A percentile compares a stretch with the other conserved stretches of the same genome.
Evolutionary conservation across 2,797 vertebrate species (phyloP).

Genomic region (Chlorospingus flavigularis): DNA sequence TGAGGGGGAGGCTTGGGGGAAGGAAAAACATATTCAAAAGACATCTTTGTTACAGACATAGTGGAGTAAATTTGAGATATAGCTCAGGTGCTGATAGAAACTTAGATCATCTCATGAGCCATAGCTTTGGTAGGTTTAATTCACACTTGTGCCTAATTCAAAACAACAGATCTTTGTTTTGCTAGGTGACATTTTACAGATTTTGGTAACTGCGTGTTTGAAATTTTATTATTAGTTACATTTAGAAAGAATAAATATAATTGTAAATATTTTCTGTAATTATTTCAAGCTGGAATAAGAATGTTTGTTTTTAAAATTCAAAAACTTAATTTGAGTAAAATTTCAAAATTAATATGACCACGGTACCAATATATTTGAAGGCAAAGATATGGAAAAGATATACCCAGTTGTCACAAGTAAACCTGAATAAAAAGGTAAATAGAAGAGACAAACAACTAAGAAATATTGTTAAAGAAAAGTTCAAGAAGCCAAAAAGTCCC

Average conservation of each 20-base stretch:
- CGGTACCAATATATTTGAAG: background rate
- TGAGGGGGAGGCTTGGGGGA: rapidly evolving
- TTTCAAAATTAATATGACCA: background rate
- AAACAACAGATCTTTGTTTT: background rate
- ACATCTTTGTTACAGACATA: background rate
- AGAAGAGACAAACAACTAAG: background rate
- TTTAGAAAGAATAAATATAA: background rate
- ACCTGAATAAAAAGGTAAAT: background rate
- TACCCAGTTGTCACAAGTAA: background rate
- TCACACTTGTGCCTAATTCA: background rate
- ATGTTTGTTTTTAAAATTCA: background rate
- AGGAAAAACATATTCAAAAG: background rate
- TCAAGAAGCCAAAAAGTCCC: background rate
- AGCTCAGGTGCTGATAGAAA: background rate
- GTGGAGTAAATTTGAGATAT: background rate
- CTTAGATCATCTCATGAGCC: background rate
- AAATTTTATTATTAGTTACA: background rate
- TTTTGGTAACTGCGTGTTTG: background rate
- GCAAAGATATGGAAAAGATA: background rate
- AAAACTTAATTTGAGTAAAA: background rate
- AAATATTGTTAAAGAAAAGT: background rate
- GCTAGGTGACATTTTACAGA: background rate
- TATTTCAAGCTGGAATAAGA: background rate
- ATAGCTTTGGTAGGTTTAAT: background rate
- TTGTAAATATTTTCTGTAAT: background rate